These are phyloP conservation scores for Lagorchestes hirsutus DNA, from an alignment of 2,797 vertebrate genomes.

Conservation along the genomic window DNA sequence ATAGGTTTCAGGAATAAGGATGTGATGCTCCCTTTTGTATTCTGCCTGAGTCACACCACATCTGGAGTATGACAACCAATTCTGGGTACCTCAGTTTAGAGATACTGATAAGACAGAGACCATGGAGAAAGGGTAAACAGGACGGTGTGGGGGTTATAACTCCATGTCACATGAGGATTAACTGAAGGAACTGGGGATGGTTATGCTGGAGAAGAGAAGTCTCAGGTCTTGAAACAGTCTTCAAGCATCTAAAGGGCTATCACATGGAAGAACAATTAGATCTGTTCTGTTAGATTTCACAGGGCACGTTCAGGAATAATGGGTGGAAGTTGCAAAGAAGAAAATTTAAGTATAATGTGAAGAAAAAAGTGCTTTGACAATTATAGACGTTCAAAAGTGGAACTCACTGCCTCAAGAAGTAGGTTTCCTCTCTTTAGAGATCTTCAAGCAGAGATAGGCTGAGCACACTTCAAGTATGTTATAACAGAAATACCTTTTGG, in stretches of 20 bases:
- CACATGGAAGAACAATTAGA: neutral
- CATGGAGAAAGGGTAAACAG: neutral
- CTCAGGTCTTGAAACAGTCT: neutral
- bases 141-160: neutral
- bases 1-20: neutral
- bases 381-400: neutral
- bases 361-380: neutral
- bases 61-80: neutral
- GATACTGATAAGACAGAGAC: neutral
- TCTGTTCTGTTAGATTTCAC: neutral
- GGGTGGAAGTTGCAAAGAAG: neutral
- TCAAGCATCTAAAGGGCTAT: neutral
- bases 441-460: neutral
- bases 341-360: neutral
- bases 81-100: neutral
- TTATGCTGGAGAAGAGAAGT: neutral
- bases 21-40: neutral
- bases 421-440: neutral
- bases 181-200: neutral
- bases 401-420: neutral
- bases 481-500: neutral
- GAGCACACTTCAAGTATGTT: neutral
- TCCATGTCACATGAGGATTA: neutral
- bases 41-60: neutral
- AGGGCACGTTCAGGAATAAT: neutral